Evolutionary conservation across 2,888 invertebrate genomes (phyloP), one percentile per base, ranked within the genome.

Genomic region (Campoletis raptor): DNA sequence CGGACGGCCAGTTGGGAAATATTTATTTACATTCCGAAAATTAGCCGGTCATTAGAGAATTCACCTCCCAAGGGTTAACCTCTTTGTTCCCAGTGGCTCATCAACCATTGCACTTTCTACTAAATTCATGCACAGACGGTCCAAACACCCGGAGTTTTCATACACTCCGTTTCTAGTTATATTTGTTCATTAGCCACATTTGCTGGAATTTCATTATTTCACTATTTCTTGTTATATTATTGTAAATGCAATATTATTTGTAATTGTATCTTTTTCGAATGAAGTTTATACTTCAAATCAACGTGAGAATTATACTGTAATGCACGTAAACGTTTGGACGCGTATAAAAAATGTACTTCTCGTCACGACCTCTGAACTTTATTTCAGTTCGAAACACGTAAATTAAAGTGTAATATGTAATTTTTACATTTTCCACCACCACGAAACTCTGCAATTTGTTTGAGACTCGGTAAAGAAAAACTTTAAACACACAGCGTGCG

Each of bases 21-120:
- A 94, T 94, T 94, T 94, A 94, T 94, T 94, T 93, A 93, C 93
- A 93, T 94, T 94, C 90, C 89, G 78, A 91, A 93, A 94, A 94
- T 94, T 94, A 94, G 93, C 90, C 90, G 90, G 85, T 93, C 93
- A 94, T 94, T 94, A 94, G 92, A 90, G 89, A 91, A 87, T 88
- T 67, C 48, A 10, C 7, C 30, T 70, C 86, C 77, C 78, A 67
- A 69, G 88, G 79, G 69, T 61, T 45, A 21, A 8, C 54, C 40
- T 40, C 66, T 66, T 48, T 40, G 37, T 48, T 10, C 36, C 21
- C 37, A 21, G 21, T 24, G 48, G 52, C 37, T 64, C 48, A 64
- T 64, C 70, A 45, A 36, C 61, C 15, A 36, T 15, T 72, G 45
- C 45, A 69, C 42, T 40, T 76, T 42, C 5, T n/a, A 54, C 54